phyloP scores from a whole-genome alignment of 2,797 vertebrate genomes.

The Hoplostethus atlanticus region DNA sequence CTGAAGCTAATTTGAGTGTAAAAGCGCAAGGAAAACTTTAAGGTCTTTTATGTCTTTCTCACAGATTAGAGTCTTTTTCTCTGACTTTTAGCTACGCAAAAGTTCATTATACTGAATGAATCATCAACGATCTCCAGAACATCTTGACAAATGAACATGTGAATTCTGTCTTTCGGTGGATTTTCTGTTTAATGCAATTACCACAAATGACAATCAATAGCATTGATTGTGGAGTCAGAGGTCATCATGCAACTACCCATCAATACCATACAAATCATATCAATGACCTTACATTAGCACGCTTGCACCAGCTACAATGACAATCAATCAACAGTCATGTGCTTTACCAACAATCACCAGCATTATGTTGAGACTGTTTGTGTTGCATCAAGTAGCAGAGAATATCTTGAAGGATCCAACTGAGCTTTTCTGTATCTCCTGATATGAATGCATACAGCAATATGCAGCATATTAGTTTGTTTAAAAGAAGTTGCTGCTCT shows the following conservation, averaged over 20 bases:
- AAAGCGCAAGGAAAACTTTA: no score
- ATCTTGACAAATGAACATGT: neutral
- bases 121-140: neutral
- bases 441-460: neutral
- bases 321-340: neutral
- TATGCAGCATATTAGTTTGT: neutral
- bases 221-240: neutral
- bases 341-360: neutral
- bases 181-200: neutral
- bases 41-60: no score
- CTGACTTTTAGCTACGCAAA: no score
- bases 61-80: no score
- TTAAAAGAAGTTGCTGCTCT: neutral
- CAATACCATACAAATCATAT: no score
- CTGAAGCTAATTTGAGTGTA: no score
- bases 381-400: slow-evolving; percentile 1
- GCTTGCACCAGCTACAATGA: neutral
- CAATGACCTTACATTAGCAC: neutral
- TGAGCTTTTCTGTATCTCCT: neutral
- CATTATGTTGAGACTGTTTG: neutral
- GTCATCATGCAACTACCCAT: neutral
- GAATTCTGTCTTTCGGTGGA: neutral
- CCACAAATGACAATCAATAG: neutral
- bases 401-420: neutral
- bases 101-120: neutral